Conservation (phyloP, 2,888 invertebrate species). For the Steinernema scapterisci region DNA sequence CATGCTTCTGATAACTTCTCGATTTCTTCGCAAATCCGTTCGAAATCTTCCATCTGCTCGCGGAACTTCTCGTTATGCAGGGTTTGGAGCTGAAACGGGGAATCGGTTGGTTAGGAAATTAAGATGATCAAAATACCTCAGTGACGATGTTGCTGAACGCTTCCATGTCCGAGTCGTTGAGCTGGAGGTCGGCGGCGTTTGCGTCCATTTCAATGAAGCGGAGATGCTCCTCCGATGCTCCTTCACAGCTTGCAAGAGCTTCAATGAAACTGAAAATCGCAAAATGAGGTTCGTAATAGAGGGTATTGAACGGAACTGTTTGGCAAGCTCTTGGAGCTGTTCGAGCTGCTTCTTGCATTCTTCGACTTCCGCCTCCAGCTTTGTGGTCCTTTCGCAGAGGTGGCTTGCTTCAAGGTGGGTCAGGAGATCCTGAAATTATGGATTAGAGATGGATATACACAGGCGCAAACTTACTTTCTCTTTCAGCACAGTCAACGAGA, state of each 20-base stretch:
- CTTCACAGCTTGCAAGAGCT: background rate
- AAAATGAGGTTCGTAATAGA: background rate
- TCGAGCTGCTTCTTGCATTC: background rate
- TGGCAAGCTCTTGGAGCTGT: background rate
- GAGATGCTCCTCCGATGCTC: background rate
- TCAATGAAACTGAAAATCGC: background rate
- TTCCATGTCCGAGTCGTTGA: background rate
- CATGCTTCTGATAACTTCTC: background rate
- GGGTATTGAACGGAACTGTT: constrained; percentile 1
- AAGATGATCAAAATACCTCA: background rate
- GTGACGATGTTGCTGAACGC: background rate
- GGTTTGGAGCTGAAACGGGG: background rate
- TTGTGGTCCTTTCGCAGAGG: background rate
- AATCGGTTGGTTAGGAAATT: background rate
- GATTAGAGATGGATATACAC: background rate
- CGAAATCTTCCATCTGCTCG: background rate
- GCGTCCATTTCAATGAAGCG: background rate
- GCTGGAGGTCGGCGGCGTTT: background rate
- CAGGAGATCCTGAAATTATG: background rate
- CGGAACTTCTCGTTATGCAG: background rate
- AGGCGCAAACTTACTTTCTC: background rate
- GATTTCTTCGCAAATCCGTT: background rate
- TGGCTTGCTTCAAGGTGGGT: background rate
- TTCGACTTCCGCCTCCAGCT: background rate
- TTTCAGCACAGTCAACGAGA: background rate